A percentile compares a stretch with the other conserved stretches of the same genome.
Conservation (phyloP, 1,140 invertebrate species). For the Planococcus citri region DNA sequence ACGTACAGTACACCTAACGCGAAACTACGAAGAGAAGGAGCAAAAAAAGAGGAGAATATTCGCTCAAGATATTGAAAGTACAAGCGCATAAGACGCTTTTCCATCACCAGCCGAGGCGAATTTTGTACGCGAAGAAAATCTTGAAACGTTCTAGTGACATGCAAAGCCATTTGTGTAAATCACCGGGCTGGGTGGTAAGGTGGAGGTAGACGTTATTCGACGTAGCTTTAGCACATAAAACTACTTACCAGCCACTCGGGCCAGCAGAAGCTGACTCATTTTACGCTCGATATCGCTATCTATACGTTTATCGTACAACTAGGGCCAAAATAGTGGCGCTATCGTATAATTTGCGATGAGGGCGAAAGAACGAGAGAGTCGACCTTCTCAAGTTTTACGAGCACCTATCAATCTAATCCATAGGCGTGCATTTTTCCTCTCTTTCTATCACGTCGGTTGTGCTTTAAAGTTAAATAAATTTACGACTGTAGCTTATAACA, state of each 20-base stretch:
- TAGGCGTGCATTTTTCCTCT: not conserved
- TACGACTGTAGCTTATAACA: not conserved
- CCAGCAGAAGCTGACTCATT: not conserved
- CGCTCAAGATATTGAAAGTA: no score
- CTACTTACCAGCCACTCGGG: not conserved
- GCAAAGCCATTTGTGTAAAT: not conserved
- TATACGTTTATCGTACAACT: not conserved
- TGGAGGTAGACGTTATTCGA: not conserved
- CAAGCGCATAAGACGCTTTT: no score
- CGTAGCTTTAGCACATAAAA: not conserved
- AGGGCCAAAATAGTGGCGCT: slow-evolving; percentile 1
- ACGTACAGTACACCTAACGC: no score
- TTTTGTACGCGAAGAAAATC: no score
- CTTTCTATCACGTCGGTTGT: not conserved
- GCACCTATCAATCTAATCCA: not conserved
- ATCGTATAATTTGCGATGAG: not conserved
- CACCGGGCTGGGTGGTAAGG: not conserved
- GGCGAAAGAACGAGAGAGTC: not conserved
- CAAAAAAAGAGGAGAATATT: no score
- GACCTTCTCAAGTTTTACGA: not conserved
- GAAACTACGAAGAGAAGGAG: no score
- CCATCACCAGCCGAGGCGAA: no score
- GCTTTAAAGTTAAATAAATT: not conserved
- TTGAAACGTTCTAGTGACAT: not conserved
- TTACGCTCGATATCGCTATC: slow-evolving; percentile 6